A percentile compares a stretch with the other conserved stretches of the same genome.
phyloP scores from a whole-genome alignment of 30 jellyfish, hydroid and myxozoan species.

The Cassiopea xamachana region DNA sequence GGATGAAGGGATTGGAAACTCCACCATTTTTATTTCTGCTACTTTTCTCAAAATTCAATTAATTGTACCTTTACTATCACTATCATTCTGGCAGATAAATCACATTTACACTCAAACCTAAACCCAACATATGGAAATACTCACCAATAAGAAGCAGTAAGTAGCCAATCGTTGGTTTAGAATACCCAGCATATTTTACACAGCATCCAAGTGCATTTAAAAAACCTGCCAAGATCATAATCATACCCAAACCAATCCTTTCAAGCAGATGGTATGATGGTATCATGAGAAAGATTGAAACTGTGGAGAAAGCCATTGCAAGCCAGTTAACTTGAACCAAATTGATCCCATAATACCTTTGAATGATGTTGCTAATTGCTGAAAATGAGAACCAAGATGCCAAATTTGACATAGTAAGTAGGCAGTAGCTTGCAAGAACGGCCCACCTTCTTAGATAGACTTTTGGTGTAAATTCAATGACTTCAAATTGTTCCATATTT shows the following conservation, averaged over 20 bases:
- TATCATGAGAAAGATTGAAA: constrained; percentile 59
- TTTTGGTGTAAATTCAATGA: not conserved
- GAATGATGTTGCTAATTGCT: constrained; percentile 78
- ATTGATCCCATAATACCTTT: constrained; percentile 54
- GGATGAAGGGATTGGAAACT: too few species aligned
- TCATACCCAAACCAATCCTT: constrained; percentile 65
- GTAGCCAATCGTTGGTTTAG: constrained; percentile 46
- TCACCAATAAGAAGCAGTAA: constrained; percentile 65
- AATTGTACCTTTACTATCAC: too few species aligned
- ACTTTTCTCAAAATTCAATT: too few species aligned
- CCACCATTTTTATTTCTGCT: too few species aligned
- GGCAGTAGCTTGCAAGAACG: constrained; percentile 69
- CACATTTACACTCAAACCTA: not conserved
- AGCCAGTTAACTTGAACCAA: constrained; percentile 75
- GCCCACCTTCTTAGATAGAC: constrained; percentile 74
- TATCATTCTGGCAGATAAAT: too few species aligned
- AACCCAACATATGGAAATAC: not conserved
- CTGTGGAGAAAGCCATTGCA: constrained; percentile 69
- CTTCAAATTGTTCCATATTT: not conserved
- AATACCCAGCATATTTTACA: constrained; percentile 63
- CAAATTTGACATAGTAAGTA: constrained; percentile 67
- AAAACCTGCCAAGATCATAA: constrained; percentile 59
- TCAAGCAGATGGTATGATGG: constrained; percentile 77
- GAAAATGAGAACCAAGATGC: constrained; percentile 81
- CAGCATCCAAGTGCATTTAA: constrained; percentile 76